Evolutionary conservation across 1,140 invertebrate genomes (phyloP).

Genomic region (Nomia melanderi): DNA sequence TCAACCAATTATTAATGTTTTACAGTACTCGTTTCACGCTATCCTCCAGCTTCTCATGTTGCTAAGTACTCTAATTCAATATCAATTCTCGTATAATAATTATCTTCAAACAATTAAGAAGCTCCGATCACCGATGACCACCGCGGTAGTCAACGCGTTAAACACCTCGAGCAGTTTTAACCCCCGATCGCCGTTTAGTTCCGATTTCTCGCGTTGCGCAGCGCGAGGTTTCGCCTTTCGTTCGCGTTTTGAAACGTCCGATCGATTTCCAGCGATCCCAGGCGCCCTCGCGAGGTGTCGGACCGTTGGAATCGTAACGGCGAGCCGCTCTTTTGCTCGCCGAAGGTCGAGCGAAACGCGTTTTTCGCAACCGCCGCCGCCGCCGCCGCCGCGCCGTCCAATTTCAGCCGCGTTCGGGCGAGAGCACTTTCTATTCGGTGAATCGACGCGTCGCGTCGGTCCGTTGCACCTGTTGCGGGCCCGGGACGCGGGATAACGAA

Average conservation of each 20-base stretch:
- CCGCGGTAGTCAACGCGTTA: too few relatives aligned
- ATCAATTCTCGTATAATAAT: too few relatives aligned
- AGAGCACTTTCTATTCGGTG: constrained; percentile 5
- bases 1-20: too few relatives aligned
- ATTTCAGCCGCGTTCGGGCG: constrained; percentile 41
- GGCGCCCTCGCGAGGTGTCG: background rate
- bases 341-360: constrained; percentile 49
- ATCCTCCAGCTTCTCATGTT: too few relatives aligned
- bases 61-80: too few relatives aligned
- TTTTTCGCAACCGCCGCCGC: constrained; percentile 31
- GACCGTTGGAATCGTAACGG: constrained; percentile 52
- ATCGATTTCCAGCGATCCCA: background rate
- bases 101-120: too few relatives aligned
- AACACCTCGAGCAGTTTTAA: too few relatives aligned
- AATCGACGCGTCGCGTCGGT: background rate
- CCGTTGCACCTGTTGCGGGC: background rate
- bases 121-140: too few relatives aligned
- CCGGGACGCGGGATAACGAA: background rate
- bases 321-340: constrained; percentile 33
- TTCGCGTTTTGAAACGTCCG: background rate
- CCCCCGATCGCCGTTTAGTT: too few relatives aligned
- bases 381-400: constrained; percentile 26
- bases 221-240: background rate
- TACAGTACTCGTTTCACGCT: too few relatives aligned
- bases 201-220: too few relatives aligned